Base-by-base conservation (phyloP, 2,888 invertebrate genomes). In the Erebia epiphron region DNA sequence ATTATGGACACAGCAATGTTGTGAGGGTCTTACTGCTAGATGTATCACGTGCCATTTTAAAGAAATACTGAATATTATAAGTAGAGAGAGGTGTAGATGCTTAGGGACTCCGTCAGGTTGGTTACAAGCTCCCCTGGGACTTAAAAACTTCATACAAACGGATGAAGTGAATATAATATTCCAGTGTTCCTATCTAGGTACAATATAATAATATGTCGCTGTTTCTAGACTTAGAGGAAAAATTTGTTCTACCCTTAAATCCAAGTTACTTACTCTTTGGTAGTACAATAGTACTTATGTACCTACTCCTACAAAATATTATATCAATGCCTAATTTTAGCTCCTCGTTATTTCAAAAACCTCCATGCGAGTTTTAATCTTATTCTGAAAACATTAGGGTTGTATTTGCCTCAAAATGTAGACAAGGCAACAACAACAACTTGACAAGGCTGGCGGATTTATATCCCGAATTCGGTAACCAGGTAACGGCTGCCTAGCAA, bases 401-500 rank as follows among this genome's bases (percentile, higher is more conserved):
- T 61, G 26, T 18, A 49, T 69, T 72, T 72, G 46, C 61, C 41
- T 35, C n/a, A 62, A 57, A 21, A 26, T 46, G 16, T n/a, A 60
- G 18, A 52, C 46, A n/a, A n/a, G n/a, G n/a, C n/a, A n/a, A n/a
- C n/a, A n/a, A n/a, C n/a, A 52, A 49, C 43, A 54, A 64, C 52
- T 64, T 66, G 26, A 49, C 26, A 16, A 18, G 68, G 61, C 69
- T 69, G 71, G 60, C 64, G 66, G 62, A 66, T 70, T 68, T 68
- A 46, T 49, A 50, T 62, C 56, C 68, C 61, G 68, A 63, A 73
- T 46, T 65, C 68, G 50, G 71, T 71, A 77, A 56, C 75, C 71
- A 79, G 77, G 79, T 79, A 79, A 83, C 82, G 26, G 81, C 83
- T 79, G 82, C 85, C 76, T 79, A 71, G 86, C 77, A 77, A 83